Evolutionary conservation across 2,113 vertebrate genomes (phyloP).

Genomic region (Aptenodytes forsteri): DNA sequence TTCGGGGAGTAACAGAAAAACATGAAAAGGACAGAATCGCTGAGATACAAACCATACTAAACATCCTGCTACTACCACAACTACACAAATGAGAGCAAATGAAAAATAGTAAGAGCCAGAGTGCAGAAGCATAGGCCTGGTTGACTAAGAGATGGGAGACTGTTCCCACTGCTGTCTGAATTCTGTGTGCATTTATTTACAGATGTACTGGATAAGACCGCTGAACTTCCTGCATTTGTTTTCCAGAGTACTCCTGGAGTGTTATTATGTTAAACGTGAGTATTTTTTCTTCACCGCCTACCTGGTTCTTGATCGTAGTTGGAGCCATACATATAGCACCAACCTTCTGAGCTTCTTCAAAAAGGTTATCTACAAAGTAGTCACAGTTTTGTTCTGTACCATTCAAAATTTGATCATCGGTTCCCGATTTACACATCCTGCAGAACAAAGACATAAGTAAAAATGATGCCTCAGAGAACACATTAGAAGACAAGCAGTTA

Average conservation of each 20-base stretch:
- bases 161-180: not conserved
- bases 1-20: not conserved
- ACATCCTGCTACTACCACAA: not conserved
- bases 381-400: conserved; percentile 57
- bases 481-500: not conserved
- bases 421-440: conserved; percentile 72
- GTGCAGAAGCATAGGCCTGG: not conserved
- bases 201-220: not conserved
- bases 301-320: conserved; percentile 68
- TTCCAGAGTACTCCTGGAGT: not conserved
- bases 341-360: conserved; percentile 76
- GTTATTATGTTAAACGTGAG: not conserved
- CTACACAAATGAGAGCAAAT: not conserved
- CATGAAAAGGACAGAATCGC: not conserved
- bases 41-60: not conserved
- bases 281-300: not conserved
- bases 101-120: not conserved
- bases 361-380: conserved; percentile 73
- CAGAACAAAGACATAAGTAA: not conserved
- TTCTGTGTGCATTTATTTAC: not conserved
- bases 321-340: conserved; percentile 62
- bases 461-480: not conserved
- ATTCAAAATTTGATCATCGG: not conserved
- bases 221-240: not conserved
- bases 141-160: not conserved